phyloP scores from a whole-genome alignment of 2,888 invertebrate species.

The Drosophila neonasuta region DNA sequence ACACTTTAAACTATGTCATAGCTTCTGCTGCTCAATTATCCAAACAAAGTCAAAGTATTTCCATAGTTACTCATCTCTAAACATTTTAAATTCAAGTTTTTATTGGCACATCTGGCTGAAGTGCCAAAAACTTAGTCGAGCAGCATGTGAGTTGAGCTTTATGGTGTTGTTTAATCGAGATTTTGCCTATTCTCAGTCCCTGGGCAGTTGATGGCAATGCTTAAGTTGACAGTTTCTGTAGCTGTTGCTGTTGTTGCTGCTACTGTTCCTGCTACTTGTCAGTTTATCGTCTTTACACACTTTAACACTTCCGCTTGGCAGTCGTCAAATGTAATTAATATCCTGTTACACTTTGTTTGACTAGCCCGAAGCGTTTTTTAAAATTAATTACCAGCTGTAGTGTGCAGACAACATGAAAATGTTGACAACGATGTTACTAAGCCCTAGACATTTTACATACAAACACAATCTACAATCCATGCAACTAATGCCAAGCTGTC shows the following conservation, averaged over 20 bases:
- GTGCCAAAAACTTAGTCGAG: slow-evolving; percentile 1
- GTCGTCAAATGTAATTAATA: slow-evolving; percentile 74
- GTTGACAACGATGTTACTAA: slow-evolving; percentile 75
- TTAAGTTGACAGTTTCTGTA: slow-evolving; percentile 26
- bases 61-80: not conserved
- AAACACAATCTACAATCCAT: slow-evolving; percentile 58
- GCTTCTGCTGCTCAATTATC: not conserved
- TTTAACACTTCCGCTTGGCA: slow-evolving; percentile 72
- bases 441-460: slow-evolving; percentile 73
- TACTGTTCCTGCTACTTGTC: slow-evolving; percentile 31
- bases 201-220: slow-evolving; percentile 9
- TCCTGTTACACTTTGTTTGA: slow-evolving; percentile 75
- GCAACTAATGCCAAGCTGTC: slow-evolving; percentile 75
- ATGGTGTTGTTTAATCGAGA: slow-evolving; percentile 27
- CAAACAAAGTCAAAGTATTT: not conserved
- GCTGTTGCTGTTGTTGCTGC: slow-evolving; percentile 3
- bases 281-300: slow-evolving; percentile 68
- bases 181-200: slow-evolving; percentile 23
- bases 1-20: too few relatives aligned
- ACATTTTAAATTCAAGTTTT: not conserved
- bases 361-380: slow-evolving; percentile 72
- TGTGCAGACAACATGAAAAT: slow-evolving; percentile 66
- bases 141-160: slow-evolving; percentile 22
- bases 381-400: slow-evolving; percentile 70
- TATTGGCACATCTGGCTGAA: slow-evolving; percentile 1